Percentiles rank a stretch among this genome's conserved stretches.
phyloP scores from a whole-genome alignment of 1,140 invertebrate species.

The Brevipalpus yothersi region DNA sequence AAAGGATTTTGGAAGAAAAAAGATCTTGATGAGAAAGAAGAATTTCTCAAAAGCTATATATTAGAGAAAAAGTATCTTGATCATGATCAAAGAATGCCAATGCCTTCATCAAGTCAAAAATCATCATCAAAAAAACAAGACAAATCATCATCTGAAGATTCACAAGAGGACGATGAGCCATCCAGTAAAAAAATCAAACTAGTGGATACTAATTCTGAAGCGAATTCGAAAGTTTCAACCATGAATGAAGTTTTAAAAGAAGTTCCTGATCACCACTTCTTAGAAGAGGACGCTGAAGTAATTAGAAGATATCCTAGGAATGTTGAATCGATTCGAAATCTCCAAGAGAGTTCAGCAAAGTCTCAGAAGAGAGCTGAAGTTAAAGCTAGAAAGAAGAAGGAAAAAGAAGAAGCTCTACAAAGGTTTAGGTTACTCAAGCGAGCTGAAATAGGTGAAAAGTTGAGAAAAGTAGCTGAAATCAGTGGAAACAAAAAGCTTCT shows the following conservation, averaged over 20 bases:
- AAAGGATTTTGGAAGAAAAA: slow-evolving; percentile 58
- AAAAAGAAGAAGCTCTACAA: slow-evolving; percentile 44
- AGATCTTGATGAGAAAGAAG: slow-evolving; percentile 51
- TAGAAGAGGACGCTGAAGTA: slow-evolving; percentile 5
- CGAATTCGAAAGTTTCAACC: background rate
- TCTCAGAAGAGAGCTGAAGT: slow-evolving; percentile 44
- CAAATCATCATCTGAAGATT: background rate
- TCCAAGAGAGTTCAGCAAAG: slow-evolving; percentile 36
- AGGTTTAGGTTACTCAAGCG: slow-evolving; percentile 59
- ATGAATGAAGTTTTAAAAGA: slow-evolving; percentile 3
- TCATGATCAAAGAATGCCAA: slow-evolving; percentile 10
- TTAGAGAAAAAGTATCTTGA: slow-evolving; percentile 48
- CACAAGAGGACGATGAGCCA: background rate
- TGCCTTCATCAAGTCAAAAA: background rate
- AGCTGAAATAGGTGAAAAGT: slow-evolving; percentile 70
- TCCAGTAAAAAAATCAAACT: background rate
- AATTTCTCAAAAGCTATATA: slow-evolving; percentile 74
- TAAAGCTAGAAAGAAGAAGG: slow-evolving; percentile 46
- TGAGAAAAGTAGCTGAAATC: slow-evolving; percentile 62
- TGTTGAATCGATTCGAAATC: slow-evolving; percentile 6
- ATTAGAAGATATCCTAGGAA: slow-evolving; percentile 9
- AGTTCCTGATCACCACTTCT: slow-evolving; percentile 4
- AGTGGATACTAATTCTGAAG: background rate
- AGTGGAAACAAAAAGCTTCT: slow-evolving; percentile 38
- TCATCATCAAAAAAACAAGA: background rate